Conservation (phyloP, 2,113 vertebrate species). For the rabbit (Oryctolagus cuniculus) region mOryCun1.1 NC_091440.1:6533501-6534000, state of each 20-base stretch:
- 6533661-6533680: neutral
- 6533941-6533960: neutral
- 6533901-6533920: neutral
- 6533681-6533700: neutral
- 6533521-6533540: neutral
- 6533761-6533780: neutral
- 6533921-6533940: neutral
- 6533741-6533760: conserved; percentile 21
- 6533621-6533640: neutral
- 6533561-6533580: neutral
- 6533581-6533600: neutral
- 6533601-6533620: neutral
- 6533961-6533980: rapidly evolving
- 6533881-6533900: neutral
- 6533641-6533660: neutral
- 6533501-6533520: neutral
- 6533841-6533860: neutral
- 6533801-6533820: neutral
- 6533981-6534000: neutral
- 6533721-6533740: neutral
- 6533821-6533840: neutral
- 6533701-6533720: neutral
- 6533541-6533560: neutral
- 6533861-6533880: neutral
- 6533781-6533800: neutral